Conservation (phyloP, 2,113 vertebrate genomes). For the Sinosuthora webbiana region DNA sequence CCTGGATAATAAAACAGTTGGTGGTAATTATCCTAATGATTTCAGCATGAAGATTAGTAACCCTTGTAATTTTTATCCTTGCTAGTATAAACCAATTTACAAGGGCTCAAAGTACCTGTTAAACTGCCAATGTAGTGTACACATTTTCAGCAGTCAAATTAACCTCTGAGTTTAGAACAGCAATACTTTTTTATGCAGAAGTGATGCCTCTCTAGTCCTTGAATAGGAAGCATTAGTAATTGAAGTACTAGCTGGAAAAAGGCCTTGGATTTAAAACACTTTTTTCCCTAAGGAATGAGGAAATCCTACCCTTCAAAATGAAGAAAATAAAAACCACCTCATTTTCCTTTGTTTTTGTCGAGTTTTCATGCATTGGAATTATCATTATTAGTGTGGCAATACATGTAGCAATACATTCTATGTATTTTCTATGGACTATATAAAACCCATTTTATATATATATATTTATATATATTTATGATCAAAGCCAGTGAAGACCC, state of each 20-base stretch:
- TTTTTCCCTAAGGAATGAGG: background rate
- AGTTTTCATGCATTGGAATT: background rate
- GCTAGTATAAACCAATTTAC: slow-evolving; percentile 51
- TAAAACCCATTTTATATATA: background rate
- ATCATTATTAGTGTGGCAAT: background rate
- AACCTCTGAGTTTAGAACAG: background rate
- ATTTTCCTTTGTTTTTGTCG: background rate
- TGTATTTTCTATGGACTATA: background rate
- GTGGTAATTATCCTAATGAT: slow-evolving; percentile 54
- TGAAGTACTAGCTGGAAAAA: background rate
- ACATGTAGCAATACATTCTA: background rate
- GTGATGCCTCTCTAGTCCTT: background rate
- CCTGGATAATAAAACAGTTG: slow-evolving; percentile 44
- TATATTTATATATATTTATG: too few species aligned
- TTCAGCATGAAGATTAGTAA: slow-evolving; percentile 48
- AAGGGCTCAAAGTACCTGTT: slow-evolving; percentile 33
- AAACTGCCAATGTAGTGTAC: background rate
- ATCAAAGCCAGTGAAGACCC: background rate
- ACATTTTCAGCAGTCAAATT: background rate
- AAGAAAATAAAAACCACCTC: rapidly evolving
- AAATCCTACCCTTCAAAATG: background rate
- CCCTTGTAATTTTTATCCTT: slow-evolving; percentile 50
- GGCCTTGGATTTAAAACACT: background rate
- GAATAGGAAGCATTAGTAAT: background rate
- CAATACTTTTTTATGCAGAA: background rate